Conservation (phyloP, 1,140 invertebrate genomes). For the Hyles euphorbiae region DNA sequence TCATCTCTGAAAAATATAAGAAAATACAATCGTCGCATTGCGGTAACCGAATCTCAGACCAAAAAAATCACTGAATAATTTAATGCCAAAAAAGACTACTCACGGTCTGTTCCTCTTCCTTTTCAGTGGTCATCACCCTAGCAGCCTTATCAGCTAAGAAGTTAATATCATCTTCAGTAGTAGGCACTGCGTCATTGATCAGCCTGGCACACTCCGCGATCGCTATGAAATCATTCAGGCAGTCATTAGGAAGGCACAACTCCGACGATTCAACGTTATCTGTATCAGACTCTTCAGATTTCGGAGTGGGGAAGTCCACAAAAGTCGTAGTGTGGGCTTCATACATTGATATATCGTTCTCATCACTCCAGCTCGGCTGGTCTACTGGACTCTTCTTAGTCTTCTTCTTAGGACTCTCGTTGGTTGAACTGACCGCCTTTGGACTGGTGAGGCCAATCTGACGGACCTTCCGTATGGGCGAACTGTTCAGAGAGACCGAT, state of each 20-base stretch:
- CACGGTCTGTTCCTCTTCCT: conserved; percentile 28
- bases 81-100: background rate
- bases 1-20: too few relatives aligned
- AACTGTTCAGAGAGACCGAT: conserved; percentile 66
- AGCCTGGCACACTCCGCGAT: conserved; percentile 59
- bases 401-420: conserved; percentile 61
- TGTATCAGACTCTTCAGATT: conserved; percentile 63
- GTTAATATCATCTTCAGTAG: conserved; percentile 58
- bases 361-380: conserved; percentile 46
- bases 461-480: conserved; percentile 68
- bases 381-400: conserved; percentile 47
- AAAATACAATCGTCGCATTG: too few relatives aligned
- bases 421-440: conserved; percentile 52
- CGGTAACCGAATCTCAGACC: too few relatives aligned
- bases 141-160: conserved; percentile 62
- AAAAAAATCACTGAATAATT: too few relatives aligned
- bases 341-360: conserved; percentile 72
- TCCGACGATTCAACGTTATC: conserved; percentile 64
- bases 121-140: conserved; percentile 63
- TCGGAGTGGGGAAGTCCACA: conserved; percentile 48
- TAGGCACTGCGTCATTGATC: conserved; percentile 40
- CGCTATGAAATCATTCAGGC: conserved; percentile 67
- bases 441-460: conserved; percentile 57
- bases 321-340: conserved; percentile 65
- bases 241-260: conserved; percentile 66